A percentile compares a stretch with the other conserved stretches of the same genome.
Evolutionary conservation across 2,113 vertebrate species (phyloP).

Genomic region (Platycercus adscitus): DNA sequence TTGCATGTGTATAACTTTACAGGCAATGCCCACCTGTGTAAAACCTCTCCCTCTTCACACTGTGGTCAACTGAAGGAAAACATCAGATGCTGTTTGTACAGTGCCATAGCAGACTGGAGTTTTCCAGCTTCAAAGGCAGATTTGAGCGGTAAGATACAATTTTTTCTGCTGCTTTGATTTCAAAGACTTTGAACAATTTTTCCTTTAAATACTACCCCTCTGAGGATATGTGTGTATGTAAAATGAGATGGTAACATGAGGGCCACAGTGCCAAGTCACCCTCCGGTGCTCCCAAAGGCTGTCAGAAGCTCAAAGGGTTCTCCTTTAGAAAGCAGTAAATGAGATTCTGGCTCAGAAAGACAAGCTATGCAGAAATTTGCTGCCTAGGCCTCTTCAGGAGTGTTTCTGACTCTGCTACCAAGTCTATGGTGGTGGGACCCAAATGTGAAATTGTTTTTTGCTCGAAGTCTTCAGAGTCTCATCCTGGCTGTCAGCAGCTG

Average conservation of each 20-base stretch:
- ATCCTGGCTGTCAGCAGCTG: background rate
- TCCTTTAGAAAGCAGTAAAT: background rate
- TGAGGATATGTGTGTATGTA: background rate
- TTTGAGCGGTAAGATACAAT: background rate
- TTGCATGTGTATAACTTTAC: background rate
- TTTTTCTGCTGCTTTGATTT: constrained; percentile 22
- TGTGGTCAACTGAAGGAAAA: background rate
- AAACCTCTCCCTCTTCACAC: background rate
- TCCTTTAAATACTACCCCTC: background rate
- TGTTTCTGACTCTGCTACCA: background rate
- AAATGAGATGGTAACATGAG: background rate
- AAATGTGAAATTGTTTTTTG: background rate
- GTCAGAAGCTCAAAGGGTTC: background rate
- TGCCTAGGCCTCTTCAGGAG: background rate
- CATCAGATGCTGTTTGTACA: background rate
- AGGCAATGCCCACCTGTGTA: background rate
- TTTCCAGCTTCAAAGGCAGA: background rate
- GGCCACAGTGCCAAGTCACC: background rate
- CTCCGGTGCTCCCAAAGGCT: background rate
- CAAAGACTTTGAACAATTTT: background rate
- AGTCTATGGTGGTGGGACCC: background rate
- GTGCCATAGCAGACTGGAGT: accelerated
- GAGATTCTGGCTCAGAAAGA: background rate
- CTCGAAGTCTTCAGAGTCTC: background rate
- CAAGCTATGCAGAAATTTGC: background rate